Conservation (phyloP, 1,140 invertebrate species). For the Pteromalus puparum region DNA sequence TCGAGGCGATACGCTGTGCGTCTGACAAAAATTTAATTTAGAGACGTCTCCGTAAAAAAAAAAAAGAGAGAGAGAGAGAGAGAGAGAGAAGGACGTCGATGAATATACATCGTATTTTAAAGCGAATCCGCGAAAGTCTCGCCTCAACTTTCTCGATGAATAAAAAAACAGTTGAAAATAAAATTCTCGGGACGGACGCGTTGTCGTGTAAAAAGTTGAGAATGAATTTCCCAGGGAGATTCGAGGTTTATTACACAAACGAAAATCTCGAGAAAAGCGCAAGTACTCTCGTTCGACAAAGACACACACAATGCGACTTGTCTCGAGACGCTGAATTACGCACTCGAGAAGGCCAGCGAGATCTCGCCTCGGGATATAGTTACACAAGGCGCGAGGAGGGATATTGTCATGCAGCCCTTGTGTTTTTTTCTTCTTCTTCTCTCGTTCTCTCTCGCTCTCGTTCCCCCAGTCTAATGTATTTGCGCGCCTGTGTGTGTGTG, state of each 20-base stretch:
- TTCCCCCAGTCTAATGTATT: neutral
- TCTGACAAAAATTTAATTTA: neutral
- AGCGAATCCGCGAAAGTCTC: neutral
- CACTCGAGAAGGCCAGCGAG: slow-evolving; percentile 37
- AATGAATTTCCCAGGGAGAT: neutral
- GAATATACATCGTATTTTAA: slow-evolving; percentile 43
- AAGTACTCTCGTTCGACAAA: slow-evolving; percentile 12
- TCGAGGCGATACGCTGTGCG: no score
- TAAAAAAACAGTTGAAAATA: no score
- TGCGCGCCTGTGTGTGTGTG: neutral
- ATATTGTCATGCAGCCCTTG: neutral
- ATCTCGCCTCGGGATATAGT: slow-evolving; percentile 57
- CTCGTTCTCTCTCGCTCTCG: no score
- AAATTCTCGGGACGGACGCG: no score
- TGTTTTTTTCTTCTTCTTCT: neutral
- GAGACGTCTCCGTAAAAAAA: neutral
- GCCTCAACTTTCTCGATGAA: slow-evolving; percentile 35
- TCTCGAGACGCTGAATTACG: slow-evolving; percentile 20
- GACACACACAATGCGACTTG: slow-evolving; percentile 23
- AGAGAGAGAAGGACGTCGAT: neutral
- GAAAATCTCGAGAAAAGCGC: slow-evolving; percentile 17
- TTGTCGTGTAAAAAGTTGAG: slow-evolving; percentile 13
- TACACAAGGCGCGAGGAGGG: slow-evolving; percentile 43
- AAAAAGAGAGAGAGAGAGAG: neutral
- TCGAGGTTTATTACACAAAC: slow-evolving; percentile 9